Evolutionary conservation across 1,140 invertebrate species (phyloP).

Genomic region (Aleiodes sp.): DNA sequence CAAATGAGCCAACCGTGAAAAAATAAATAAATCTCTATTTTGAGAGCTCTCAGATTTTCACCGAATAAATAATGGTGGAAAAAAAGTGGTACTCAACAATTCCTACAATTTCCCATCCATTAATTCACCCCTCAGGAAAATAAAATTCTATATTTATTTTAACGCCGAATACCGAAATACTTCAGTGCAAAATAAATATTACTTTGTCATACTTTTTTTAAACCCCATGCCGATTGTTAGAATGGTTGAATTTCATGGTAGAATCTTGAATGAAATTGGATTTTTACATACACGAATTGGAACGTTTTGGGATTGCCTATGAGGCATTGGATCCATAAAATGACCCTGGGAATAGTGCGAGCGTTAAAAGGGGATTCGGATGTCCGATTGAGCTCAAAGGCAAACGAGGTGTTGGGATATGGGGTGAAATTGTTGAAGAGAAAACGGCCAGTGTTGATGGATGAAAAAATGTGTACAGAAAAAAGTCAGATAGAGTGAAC

Average conservation of each 20-base stretch:
- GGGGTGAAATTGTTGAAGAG: background rate
- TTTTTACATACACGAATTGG: background rate
- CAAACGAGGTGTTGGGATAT: slow-evolving; percentile 34
- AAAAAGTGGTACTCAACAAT: background rate
- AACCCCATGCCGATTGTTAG: background rate
- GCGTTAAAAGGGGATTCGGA: slow-evolving; percentile 24
- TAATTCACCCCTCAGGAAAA: background rate
- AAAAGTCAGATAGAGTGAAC: too few species aligned
- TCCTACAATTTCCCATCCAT: background rate
- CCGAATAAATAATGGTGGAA: background rate
- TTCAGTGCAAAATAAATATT: background rate
- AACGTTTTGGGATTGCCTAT: slow-evolving; percentile 4
- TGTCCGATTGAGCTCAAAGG: slow-evolving; percentile 36
- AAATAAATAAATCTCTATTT: background rate
- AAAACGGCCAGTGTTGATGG: background rate
- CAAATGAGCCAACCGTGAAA: background rate
- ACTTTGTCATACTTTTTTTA: background rate
- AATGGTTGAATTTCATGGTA: background rate
- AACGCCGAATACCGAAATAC: background rate
- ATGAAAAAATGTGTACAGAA: too few species aligned
- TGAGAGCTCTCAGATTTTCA: background rate
- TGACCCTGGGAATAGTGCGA: slow-evolving; percentile 12
- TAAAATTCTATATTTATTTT: slow-evolving; percentile 9
- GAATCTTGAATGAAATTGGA: background rate
- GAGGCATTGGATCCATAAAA: slow-evolving; percentile 11